Percentiles rank a stretch among this genome's conserved stretches.
Evolutionary conservation across 2,888 invertebrate genomes (phyloP).

Genomic region (Stenolophus ochropezus): DNA sequence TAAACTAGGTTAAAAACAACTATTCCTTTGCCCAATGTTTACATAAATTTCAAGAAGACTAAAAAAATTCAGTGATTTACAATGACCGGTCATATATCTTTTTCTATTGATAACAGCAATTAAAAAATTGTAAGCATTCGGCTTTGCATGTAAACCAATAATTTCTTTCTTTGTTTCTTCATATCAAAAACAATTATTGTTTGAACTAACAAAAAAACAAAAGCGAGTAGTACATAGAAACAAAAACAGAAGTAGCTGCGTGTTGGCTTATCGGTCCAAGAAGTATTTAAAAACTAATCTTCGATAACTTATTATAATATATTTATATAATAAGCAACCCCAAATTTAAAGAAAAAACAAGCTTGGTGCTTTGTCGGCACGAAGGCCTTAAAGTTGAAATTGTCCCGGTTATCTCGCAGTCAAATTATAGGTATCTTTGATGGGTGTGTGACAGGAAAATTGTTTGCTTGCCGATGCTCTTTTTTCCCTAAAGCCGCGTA

Average conservation of each 20-base stretch:
- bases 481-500: slow-evolving; percentile 55
- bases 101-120: neutral
- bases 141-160: slow-evolving; percentile 17
- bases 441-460: slow-evolving; percentile 54
- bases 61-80: too few relatives aligned
- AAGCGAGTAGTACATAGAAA: slow-evolving; percentile 11
- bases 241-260: slow-evolving; percentile 25
- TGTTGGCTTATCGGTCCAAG: slow-evolving; percentile 23
- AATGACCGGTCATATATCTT: neutral
- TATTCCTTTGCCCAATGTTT: too few relatives aligned
- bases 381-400: slow-evolving; percentile 54
- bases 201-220: neutral
- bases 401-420: slow-evolving; percentile 56
- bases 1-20: too few relatives aligned
- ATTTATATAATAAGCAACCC: slow-evolving; percentile 54
- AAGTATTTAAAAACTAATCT: slow-evolving; percentile 56
- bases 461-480: slow-evolving; percentile 42
- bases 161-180: slow-evolving; percentile 22
- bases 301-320: slow-evolving; percentile 57
- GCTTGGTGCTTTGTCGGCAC: slow-evolving; percentile 13
- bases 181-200: slow-evolving; percentile 39
- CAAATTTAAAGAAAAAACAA: slow-evolving; percentile 50
- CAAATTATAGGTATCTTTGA: slow-evolving; percentile 57
- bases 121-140: neutral
- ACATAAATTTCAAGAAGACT: too few relatives aligned